These are phyloP conservation scores for Capra hircus DNA, from an alignment of 2,113 vertebrate species.

Conservation along the genomic window DNA sequence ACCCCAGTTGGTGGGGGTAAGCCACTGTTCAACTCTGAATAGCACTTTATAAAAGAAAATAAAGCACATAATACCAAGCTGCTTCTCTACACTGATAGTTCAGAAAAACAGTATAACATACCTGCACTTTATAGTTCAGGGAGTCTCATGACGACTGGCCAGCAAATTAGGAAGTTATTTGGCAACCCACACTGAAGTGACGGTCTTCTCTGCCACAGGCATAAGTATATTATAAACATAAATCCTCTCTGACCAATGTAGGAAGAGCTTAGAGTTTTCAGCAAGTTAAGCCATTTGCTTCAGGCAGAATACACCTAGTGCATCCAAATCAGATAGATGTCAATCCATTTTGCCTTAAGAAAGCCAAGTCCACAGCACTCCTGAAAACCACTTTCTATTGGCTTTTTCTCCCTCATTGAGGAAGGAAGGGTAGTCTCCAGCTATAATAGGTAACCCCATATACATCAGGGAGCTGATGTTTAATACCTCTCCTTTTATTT, in stretches of 20 bases:
- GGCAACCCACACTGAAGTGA: neutral
- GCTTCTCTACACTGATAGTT: neutral
- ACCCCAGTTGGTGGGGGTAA: neutral
- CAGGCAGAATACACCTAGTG: neutral
- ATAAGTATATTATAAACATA: neutral
- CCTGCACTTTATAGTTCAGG: neutral
- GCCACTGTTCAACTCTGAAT: neutral
- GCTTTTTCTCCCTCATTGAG: neutral
- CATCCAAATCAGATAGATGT: neutral
- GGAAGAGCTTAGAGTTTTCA: neutral
- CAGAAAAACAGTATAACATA: neutral
- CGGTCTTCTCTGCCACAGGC: neutral
- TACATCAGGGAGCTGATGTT: neutral
- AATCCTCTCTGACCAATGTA: neutral
- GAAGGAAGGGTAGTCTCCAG: neutral
- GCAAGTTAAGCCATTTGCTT: neutral
- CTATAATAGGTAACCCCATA: neutral
- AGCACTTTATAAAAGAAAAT: neutral
- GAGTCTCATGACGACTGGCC: neutral
- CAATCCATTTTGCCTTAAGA: neutral
- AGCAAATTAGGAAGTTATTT: conserved; percentile 17
- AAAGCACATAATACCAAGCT: neutral
- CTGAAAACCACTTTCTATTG: neutral
- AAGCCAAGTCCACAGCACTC: neutral
- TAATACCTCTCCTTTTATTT: neutral